Base-by-base conservation (phyloP, 2,888 invertebrate species). In the Bellardia pandia region DNA sequence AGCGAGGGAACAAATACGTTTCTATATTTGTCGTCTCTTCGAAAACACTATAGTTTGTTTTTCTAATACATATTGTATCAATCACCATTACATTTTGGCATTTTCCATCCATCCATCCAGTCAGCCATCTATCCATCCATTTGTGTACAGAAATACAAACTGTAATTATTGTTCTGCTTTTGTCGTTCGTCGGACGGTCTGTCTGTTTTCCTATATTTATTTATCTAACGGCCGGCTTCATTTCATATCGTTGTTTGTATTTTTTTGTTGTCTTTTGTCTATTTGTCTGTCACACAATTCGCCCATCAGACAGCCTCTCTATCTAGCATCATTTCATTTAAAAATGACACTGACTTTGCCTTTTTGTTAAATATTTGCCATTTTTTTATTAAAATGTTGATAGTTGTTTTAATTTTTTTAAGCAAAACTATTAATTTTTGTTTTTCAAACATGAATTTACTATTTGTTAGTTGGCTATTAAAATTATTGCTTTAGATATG, bases 311-410 rank as follows among this genome's bases (percentile, higher is more conserved):
- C 68, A 71, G 72, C 37, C 69, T 76, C 51, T 75, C 72, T 62
- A 51, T 71, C 72, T 62, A 60, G 66, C 66, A 58, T 80, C 69
- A 75, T 60, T 82, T 79, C 11, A 78, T 85, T 82, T 85, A 72
- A 60, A 88, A 85, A 77, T 84, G 83, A 84, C 82, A 82, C 88
- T 86, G 88, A 85, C 85, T 88, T 89, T 88, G 88, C 85, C 91
- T 91, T 91, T 91, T 92, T 89, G 91, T 91, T 84, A 91, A 91
- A 91, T 86, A 85, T 91, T 91, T 91, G 91, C 91, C 91, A 92
- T 92, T 92, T 91, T 91, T 91, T 91, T 90, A 91, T 91, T 91
- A 91, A 91, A 91, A 91, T 92, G 68, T 60, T 79, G 81, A 42
- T 72, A 48, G 37, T 37, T 77, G 53, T 42, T 62, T 71, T 14